phyloP scores from a whole-genome alignment of 2,888 invertebrate species.

The Tridacna gigas region DNA sequence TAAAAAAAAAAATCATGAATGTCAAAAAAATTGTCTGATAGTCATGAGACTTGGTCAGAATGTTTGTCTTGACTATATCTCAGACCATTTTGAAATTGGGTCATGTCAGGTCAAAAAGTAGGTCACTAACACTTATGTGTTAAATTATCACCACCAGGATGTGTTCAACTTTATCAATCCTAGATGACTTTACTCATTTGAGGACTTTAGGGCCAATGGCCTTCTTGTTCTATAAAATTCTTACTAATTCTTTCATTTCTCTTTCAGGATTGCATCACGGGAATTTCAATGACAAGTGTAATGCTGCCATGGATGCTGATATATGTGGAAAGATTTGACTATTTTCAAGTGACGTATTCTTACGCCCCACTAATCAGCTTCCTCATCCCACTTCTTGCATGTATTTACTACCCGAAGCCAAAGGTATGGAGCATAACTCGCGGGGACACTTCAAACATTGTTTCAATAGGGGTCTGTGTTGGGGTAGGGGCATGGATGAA shows the following conservation, averaged over 20 bases:
- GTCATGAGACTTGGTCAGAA: too few species aligned
- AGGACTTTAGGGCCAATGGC: too few species aligned
- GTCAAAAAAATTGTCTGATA: too few species aligned
- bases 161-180: too few species aligned
- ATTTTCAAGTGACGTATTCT: conserved; percentile 89
- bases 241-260: conserved; percentile 1
- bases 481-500: conserved; percentile 93
- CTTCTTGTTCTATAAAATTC: neutral
- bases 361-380: conserved; percentile 89
- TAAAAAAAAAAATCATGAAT: too few species aligned
- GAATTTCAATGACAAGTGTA: conserved; percentile 89
- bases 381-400: conserved; percentile 88
- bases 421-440: conserved; percentile 96
- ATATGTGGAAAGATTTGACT: conserved; percentile 90
- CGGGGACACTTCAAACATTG: conserved; percentile 95
- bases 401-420: conserved; percentile 92
- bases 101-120: too few species aligned
- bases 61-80: too few species aligned
- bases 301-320: conserved; percentile 91
- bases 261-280: conserved; percentile 92
- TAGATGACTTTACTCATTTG: too few species aligned
- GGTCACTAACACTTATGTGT: too few species aligned
- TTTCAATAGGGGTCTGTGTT: conserved; percentile 88
- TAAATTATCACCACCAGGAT: too few species aligned
- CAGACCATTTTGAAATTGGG: too few species aligned